These are phyloP conservation scores for Myoxocephalus aenaeus DNA, from an alignment of 2,797 vertebrate genomes.

Conservation along the genomic window DNA sequence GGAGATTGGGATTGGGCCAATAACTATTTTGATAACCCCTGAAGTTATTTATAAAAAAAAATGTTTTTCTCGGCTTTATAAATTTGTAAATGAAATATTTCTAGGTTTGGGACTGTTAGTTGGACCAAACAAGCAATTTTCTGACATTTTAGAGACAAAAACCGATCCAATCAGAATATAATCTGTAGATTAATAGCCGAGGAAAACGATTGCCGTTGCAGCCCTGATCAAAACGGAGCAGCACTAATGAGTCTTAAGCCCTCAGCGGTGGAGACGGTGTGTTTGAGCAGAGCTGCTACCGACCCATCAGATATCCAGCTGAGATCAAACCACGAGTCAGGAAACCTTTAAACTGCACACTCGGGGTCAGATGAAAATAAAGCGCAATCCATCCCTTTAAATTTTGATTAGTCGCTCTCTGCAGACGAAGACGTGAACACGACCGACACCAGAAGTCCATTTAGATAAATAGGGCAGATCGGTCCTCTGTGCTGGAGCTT, in stretches of 20 bases:
- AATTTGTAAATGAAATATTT: background rate
- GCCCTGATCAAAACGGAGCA: background rate
- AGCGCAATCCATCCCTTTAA: constrained; percentile 28
- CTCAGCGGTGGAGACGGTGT: background rate
- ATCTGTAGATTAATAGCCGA: background rate
- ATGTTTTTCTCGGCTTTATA: background rate
- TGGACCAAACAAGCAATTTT: background rate
- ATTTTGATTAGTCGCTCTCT: constrained; percentile 43
- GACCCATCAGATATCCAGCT: background rate
- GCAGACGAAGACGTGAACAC: constrained; percentile 9
- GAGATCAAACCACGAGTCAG: background rate
- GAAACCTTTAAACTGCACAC: background rate
- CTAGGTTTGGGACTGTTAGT: background rate
- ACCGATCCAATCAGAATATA: background rate
- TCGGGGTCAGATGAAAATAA: constrained; percentile 10
- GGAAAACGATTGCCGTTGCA: background rate
- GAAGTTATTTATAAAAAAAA: background rate
- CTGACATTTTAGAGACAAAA: background rate
- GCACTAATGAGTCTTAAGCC: background rate
- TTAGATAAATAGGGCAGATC: constrained; percentile 26
- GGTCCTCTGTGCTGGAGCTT: constrained; percentile 1
- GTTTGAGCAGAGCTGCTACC: background rate
- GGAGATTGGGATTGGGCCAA: no score
- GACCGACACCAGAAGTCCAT: constrained; percentile 37
- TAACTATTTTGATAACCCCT: background rate